These are phyloP conservation scores for Lophochroa leadbeateri DNA, from an alignment of 2,113 vertebrate species.

Conservation along the genomic window DNA sequence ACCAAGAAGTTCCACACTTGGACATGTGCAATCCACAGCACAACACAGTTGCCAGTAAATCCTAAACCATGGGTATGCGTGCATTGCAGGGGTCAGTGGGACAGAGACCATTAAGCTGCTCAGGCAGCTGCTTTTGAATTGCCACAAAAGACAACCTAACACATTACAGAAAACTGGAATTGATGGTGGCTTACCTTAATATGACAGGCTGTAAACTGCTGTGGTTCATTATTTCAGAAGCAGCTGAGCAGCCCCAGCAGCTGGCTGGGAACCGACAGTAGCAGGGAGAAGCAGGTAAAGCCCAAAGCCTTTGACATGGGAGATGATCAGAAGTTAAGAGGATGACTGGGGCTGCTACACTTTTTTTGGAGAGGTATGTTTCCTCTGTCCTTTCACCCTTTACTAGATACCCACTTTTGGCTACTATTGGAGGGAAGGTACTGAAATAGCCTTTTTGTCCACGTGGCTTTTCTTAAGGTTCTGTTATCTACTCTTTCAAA, in stretches of 20 bases:
- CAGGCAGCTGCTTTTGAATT: neutral
- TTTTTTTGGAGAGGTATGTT: neutral
- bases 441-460: neutral
- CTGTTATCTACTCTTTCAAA: neutral
- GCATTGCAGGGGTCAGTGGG: neutral
- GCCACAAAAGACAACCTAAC: neutral
- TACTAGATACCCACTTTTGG: neutral
- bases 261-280: neutral
- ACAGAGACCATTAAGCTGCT: neutral
- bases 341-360: neutral
- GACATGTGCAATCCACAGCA: neutral
- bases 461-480: neutral
- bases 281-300: neutral
- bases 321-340: neutral
- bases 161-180: neutral
- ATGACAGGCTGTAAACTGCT: neutral
- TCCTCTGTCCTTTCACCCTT: neutral
- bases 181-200: neutral
- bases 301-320: neutral
- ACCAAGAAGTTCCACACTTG: neutral
- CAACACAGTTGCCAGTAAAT: neutral
- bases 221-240: neutral
- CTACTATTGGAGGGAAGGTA: neutral
- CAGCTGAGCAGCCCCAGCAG: neutral
- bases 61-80: rapidly evolving